Percentiles rank a stretch among this genome's conserved stretches.
Evolutionary conservation across 2,113 vertebrate species (phyloP).

Genomic region (Nothoprocta perdicaria): DNA sequence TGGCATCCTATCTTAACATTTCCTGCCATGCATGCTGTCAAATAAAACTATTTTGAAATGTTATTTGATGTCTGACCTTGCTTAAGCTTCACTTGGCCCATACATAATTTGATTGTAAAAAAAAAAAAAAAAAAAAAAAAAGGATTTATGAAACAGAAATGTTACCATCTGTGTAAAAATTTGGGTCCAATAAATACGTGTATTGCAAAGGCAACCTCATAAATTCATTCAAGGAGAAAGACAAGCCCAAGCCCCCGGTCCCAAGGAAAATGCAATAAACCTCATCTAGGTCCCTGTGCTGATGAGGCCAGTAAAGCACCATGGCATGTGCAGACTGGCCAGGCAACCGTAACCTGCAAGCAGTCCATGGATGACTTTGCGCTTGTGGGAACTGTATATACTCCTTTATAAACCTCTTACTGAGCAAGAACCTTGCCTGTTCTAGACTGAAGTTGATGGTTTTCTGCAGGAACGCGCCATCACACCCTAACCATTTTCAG

Average conservation of each 20-base stretch:
- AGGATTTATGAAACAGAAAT: not conserved
- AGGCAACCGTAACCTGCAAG: not conserved
- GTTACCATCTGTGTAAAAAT: not conserved
- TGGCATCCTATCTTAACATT: not conserved
- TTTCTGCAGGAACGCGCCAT: slow-evolving; percentile 21
- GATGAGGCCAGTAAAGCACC: not conserved
- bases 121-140: not conserved
- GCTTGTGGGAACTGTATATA: not conserved
- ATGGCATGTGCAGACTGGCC: too few relatives aligned
- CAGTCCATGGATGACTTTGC: not conserved
- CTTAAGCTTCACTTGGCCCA: not conserved
- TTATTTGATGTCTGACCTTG: not conserved
- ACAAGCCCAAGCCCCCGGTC: not conserved
- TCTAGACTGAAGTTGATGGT: not conserved
- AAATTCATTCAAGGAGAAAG: not conserved
- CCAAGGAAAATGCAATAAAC: not conserved
- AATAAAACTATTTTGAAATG: not conserved
- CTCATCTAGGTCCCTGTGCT: too few relatives aligned
- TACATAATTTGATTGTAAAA: not conserved
- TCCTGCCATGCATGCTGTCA: not conserved
- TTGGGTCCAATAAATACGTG: not conserved
- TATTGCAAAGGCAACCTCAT: not conserved
- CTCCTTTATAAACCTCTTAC: not conserved
- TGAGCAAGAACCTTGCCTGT: not conserved
- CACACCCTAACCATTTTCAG: slow-evolving; percentile 14